These are phyloP conservation scores for Syrphus vitripennis DNA, from an alignment of 2,888 invertebrate genomes.

Conservation along the genomic window DNA sequence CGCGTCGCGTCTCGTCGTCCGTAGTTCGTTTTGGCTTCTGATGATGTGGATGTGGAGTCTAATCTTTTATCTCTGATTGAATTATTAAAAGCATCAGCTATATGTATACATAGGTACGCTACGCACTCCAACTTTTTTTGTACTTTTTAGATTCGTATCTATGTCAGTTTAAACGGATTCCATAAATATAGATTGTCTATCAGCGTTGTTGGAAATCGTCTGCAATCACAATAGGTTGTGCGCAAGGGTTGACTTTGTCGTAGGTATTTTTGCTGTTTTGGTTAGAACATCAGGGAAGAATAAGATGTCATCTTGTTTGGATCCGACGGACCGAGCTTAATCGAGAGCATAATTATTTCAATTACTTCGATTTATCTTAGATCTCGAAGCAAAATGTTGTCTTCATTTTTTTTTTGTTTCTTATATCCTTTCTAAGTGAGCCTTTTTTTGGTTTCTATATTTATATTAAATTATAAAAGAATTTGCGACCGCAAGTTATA, in stretches of 20 bases:
- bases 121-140: constrained; percentile 40
- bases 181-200: constrained; percentile 49
- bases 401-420: too few relatives aligned
- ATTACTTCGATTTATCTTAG: constrained; percentile 78
- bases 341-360: constrained; percentile 80
- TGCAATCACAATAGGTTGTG: not conserved
- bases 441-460: constrained; percentile 3
- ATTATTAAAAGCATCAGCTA: constrained; percentile 34
- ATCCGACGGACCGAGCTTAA: constrained; percentile 69
- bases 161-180: constrained; percentile 46
- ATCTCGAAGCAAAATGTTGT: constrained; percentile 72
- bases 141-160: constrained; percentile 27
- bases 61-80: constrained; percentile 60
- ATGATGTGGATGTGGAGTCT: constrained; percentile 23
- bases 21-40: not conserved
- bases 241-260: constrained; percentile 58
- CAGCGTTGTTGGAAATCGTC: constrained; percentile 36
- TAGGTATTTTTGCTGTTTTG: not conserved
- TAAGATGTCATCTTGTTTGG: constrained; percentile 54
- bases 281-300: constrained; percentile 3
- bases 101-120: not conserved
- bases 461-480: constrained; percentile 12
- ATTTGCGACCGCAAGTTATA: constrained; percentile 23
- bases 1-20: too few relatives aligned
- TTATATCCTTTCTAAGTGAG: not conserved